Percentiles rank a stretch among this genome's conserved stretches.
Evolutionary conservation across 2,888 invertebrate species (phyloP).

Genomic region (Sussaba pulchella): DNA sequence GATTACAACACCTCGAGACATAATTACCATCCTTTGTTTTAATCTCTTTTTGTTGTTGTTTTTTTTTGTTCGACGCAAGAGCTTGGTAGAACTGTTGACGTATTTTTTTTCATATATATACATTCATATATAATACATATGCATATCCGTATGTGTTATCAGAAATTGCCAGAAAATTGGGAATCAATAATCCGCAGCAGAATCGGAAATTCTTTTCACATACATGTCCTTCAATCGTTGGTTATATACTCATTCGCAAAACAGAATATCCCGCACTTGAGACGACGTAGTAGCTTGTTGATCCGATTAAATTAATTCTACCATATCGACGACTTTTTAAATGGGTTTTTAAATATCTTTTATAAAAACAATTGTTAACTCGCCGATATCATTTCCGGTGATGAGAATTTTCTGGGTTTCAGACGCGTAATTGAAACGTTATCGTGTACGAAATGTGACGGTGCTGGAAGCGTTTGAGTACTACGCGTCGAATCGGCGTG

Average conservation of each 20-base stretch:
- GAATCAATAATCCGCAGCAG: no score
- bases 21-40: not conserved
- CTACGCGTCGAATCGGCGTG: conserved; percentile 61
- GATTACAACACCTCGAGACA: conserved; percentile 7
- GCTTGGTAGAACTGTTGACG: no score
- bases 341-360: not conserved
- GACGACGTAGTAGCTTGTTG: conserved; percentile 38
- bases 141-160: not conserved
- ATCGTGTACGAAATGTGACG: conserved; percentile 29
- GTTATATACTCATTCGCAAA: not conserved
- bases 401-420: conserved; percentile 46
- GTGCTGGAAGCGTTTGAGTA: conserved; percentile 49
- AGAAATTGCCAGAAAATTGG: not conserved
- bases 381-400: conserved; percentile 14
- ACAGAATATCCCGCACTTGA: conserved; percentile 17
- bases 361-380: not conserved
- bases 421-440: conserved; percentile 45
- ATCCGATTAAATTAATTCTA: conserved; percentile 55
- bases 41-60: conserved; percentile 4
- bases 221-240: conserved; percentile 11
- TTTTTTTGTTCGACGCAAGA: conserved; percentile 13
- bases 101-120: not conserved
- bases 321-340: conserved; percentile 11
- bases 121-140: not conserved
- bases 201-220: conserved; percentile 34